Evolutionary conservation across 2,113 vertebrate genomes (phyloP), one percentile per base, ranked within the genome.

Genomic region (Geococcyx californianus): DNA sequence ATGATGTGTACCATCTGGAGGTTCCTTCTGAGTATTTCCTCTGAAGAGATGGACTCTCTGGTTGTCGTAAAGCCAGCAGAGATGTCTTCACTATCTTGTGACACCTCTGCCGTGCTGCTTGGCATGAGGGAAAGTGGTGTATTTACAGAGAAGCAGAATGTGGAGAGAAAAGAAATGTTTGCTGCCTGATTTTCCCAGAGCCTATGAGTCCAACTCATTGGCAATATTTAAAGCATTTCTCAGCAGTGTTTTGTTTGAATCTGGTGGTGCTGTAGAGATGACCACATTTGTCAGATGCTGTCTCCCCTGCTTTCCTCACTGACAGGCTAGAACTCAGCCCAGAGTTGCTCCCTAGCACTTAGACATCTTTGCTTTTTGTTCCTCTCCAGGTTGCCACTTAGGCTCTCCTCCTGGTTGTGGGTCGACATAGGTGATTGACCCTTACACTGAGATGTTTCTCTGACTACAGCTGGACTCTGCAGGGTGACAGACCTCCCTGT

Each of bases 1-100:
- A 69, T 87, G 70, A 96, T 91, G 24, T 38, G 38, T 93, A 95
- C 82, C 88, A 94, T 73, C 90, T 96, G 93, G 82, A 87, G 47
- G 69, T 44, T 77, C 77, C 36, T 93, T 38, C 73, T 93, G 92
- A 86, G 54, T 76, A 68, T 90, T 90, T 77, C 59, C 76, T 86
- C 68, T 78, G 36, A 34, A 60, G 74, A 92, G 82, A 93, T 85
- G 80, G 80, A 34, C 73, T 92, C 70, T 92, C 51, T 78, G 26
- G n/a, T 52, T 93, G 79, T 20, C 87, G 26, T 72, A 86, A 82
- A 94, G 72, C 83, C 92, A 89, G 60, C 33, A 84, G 85, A 84
- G 64, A 59, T 90, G 60, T 80, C 92, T 93, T 92, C 10, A 5
- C 79, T 93, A 33, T 94, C 83, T n/a, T 87, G 34, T 49, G 60